Evolutionary conservation across 2,797 vertebrate species (phyloP).

Genomic region (Poeciliopsis presidionis): DNA sequence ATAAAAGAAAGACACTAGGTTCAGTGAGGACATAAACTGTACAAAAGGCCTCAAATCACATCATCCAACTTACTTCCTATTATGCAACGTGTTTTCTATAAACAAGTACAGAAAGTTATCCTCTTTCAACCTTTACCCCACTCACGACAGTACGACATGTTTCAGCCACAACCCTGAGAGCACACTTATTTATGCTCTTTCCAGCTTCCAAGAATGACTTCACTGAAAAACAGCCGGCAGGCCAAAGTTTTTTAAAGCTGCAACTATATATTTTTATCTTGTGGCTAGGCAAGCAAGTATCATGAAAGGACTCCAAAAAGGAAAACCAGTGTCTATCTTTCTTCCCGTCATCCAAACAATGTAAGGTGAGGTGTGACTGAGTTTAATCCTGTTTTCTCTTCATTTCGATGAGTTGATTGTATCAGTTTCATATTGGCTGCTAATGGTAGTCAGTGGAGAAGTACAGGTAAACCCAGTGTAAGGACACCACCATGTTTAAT

Average conservation of each 20-base stretch:
- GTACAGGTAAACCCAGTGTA: background rate
- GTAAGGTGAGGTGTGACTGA: background rate
- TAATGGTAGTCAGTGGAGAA: background rate
- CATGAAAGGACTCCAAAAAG: background rate
- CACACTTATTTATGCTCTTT: background rate
- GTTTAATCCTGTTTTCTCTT: background rate
- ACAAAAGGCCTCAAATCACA: background rate
- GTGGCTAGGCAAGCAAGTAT: conserved; percentile 1
- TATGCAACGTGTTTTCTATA: background rate
- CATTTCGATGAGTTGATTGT: background rate
- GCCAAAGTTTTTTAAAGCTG: background rate
- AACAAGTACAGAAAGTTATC: conserved; percentile 2
- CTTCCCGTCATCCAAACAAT: background rate
- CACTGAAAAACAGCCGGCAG: background rate
- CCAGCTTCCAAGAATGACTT: conserved; percentile 14
- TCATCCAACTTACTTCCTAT: background rate
- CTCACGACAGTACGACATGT: background rate
- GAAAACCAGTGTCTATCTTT: background rate
- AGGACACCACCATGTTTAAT: background rate
- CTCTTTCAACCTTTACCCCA: background rate
- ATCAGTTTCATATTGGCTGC: background rate
- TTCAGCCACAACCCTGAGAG: background rate
- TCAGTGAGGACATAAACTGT: background rate
- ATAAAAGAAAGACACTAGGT: background rate
- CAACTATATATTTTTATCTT: conserved; percentile 2